phyloP scores from a whole-genome alignment of 2,888 invertebrate genomes.

The Syrista parreyssii region DNA sequence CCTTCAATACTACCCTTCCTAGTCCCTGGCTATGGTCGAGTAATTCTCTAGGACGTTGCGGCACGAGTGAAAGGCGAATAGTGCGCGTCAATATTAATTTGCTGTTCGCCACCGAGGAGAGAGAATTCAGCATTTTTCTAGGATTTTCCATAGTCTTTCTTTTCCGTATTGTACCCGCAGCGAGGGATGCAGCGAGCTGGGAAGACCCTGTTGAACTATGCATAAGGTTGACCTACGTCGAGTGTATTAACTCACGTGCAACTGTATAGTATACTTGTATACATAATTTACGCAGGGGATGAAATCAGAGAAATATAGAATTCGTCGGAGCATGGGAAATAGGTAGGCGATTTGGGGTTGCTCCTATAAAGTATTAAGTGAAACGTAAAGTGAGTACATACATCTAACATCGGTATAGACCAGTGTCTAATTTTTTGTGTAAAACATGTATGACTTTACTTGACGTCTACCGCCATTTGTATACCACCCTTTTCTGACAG shows the following conservation, averaged over 20 bases:
- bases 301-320: neutral
- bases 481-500: neutral
- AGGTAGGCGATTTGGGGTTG: neutral
- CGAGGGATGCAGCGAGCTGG: neutral
- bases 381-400: neutral
- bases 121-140: neutral
- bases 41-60: slow-evolving; percentile 42
- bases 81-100: slow-evolving; percentile 40
- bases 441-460: neutral
- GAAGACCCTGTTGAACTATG: neutral
- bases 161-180: neutral
- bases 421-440: neutral
- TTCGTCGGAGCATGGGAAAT: neutral
- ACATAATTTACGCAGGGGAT: neutral
- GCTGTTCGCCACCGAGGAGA: neutral
- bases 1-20: slow-evolving; percentile 43
- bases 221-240: neutral
- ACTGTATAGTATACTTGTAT: no score
- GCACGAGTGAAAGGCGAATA: slow-evolving; percentile 40
- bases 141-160: neutral
- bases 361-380: neutral
- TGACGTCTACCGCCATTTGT: neutral
- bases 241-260: neutral
- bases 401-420: neutral
- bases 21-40: slow-evolving; percentile 47